Evolutionary conservation across 2,888 invertebrate species (phyloP).

Genomic region (Cacoxenus indagator): DNA sequence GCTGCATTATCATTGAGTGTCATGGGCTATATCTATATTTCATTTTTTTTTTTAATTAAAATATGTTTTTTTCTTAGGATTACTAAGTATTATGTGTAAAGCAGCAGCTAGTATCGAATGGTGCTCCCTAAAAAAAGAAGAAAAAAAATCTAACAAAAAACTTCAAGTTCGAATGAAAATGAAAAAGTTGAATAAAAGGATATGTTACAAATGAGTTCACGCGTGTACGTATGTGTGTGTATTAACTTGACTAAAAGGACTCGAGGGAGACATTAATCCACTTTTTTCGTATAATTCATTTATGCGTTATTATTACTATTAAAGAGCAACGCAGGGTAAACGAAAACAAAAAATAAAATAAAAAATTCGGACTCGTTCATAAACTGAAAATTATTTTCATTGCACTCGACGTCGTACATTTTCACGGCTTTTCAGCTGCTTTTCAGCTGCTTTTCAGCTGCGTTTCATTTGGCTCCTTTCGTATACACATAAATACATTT

Average conservation of each 20-base stretch:
- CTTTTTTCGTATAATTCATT: constrained; percentile 33
- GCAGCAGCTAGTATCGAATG: too few relatives aligned
- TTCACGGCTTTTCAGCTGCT: constrained; percentile 53
- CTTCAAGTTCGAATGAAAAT: background rate
- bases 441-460: constrained; percentile 43
- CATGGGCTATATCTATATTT: too few relatives aligned
- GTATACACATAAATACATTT: constrained; percentile 1
- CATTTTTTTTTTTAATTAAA: too few relatives aligned
- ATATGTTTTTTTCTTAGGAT: too few relatives aligned
- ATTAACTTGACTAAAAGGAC: constrained; percentile 60
- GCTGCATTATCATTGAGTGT: too few relatives aligned
- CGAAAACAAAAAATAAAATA: background rate
- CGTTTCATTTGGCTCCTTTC: constrained; percentile 32
- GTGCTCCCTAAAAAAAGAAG: background rate
- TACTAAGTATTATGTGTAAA: too few relatives aligned
- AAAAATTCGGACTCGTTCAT: background rate
- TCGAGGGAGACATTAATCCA: constrained; percentile 62
- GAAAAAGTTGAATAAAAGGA: background rate
- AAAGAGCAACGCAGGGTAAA: background rate
- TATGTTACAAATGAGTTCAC: constrained; percentile 44
- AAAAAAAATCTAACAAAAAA: background rate
- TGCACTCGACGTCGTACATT: constrained; percentile 33
- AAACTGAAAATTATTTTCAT: background rate
- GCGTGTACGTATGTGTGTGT: background rate
- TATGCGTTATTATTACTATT: constrained; percentile 10